Base-by-base conservation (phyloP, 2,888 invertebrate genomes). In the Nebria salina region DNA sequence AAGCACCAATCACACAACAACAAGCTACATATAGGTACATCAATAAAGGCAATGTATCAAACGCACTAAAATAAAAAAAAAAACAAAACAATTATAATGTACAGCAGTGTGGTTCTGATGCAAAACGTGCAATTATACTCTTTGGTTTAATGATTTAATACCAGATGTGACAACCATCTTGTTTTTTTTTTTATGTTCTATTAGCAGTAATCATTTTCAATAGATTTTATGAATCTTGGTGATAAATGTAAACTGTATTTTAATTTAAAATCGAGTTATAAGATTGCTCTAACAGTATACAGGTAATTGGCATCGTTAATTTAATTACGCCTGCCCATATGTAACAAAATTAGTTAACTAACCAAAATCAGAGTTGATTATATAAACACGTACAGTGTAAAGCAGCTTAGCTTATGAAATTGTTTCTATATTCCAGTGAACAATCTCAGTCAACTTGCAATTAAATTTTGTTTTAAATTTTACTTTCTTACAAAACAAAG, bases 1-100 rank as follows among this genome's bases (percentile, higher is more conserved):
- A 73, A 73, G 73, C 64, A 65, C 65, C 72, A 70, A 73, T 76
- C 75, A 72, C 64, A 77, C 78, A 72, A 15, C 76, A 75, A 79
- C 70, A 82, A 83, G 80, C 79, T 20, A 70, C 70, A 70, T 54
- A 54, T 54, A 54, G 54, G 54, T 54, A 54, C 54, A 54, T 54
- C 13, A 54, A 54, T 54, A 54, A 54, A 54, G 54, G 54, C 54
- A 54, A 54, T 54, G 54, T 54, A 13, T 54, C 13, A 54, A 54
- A 13, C 13, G 54, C 54, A 13, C 2, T 11, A 54, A 54, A 8
- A 54, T 54, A 54, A 54, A 54, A 54, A 20, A n/a, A n/a, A n/a
- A n/a, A n/a, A n/a, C n/a, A n/a, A n/a, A 20, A 54, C 5, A 54
- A 54, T 54, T 54, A 54, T 11, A 54, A 11, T 54, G 54, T 34